A percentile compares a stretch with the other conserved stretches of the same genome.
Evolutionary conservation across 2,113 vertebrate genomes (phyloP).

Genomic region (Psophia crepitans): DNA sequence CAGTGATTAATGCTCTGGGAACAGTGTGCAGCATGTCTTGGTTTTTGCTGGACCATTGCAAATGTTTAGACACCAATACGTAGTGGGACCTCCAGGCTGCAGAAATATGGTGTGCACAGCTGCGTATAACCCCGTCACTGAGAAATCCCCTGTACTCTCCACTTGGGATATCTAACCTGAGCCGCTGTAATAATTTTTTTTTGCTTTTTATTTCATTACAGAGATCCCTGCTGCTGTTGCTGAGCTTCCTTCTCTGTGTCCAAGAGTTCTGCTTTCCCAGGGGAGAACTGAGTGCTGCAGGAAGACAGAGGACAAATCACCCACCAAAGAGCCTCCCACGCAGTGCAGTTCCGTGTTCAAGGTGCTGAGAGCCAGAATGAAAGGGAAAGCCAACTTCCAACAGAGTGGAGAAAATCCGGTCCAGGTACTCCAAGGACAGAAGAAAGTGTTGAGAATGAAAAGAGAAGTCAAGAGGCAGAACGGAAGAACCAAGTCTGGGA

Average conservation of each 20-base stretch:
- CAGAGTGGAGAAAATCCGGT: background rate
- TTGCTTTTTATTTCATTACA: background rate
- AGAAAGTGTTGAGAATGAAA: background rate
- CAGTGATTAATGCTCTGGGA: background rate
- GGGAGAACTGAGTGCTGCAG: background rate
- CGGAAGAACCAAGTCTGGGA: background rate
- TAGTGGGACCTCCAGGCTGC: background rate
- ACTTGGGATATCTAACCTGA: background rate
- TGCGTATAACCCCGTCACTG: background rate
- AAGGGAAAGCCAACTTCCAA: background rate
- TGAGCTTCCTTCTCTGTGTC: background rate
- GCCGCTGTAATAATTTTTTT: background rate
- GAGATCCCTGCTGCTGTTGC: background rate
- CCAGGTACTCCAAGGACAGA: background rate
- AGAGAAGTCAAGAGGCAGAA: background rate
- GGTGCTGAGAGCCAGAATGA: background rate
- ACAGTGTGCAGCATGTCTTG: accelerated
- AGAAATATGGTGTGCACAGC: background rate
- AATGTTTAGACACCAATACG: background rate
- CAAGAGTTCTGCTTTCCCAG: background rate
- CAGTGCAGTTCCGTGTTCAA: background rate
- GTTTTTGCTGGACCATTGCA: background rate
- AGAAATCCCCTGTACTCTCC: background rate
- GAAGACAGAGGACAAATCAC: background rate
- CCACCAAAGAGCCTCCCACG: background rate